These are phyloP conservation scores for Epinephelus lanceolatus DNA, from an alignment of 2,113 vertebrate species.

Conservation along the genomic window DNA sequence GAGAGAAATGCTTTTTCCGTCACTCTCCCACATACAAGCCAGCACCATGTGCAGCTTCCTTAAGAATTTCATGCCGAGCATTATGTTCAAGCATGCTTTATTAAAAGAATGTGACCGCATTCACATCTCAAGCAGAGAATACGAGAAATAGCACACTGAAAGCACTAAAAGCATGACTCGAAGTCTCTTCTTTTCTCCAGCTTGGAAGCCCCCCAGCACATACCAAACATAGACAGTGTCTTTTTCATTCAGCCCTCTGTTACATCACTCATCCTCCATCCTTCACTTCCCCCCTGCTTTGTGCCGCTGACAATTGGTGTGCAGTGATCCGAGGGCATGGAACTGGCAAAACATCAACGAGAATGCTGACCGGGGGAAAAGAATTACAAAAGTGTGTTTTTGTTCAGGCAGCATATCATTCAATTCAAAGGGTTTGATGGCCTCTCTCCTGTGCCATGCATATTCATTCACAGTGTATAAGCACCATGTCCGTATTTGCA, in stretches of 20 bases:
- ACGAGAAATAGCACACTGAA: constrained; percentile 24
- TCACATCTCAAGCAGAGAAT: constrained; percentile 36
- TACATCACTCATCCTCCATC: constrained; percentile 72
- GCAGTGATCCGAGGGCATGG: constrained; percentile 73
- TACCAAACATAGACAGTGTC: constrained; percentile 68
- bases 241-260: constrained; percentile 71
- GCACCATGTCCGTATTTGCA: background rate
- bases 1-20: background rate
- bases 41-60: constrained; percentile 9
- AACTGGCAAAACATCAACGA: constrained; percentile 74
- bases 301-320: constrained; percentile 76
- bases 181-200: constrained; percentile 15
- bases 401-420: constrained; percentile 72
- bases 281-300: constrained; percentile 70
- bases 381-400: constrained; percentile 69
- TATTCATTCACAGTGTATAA: background rate
- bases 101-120: constrained; percentile 46
- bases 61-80: constrained; percentile 21
- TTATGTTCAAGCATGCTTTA: constrained; percentile 47
- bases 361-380: constrained; percentile 75
- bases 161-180: constrained; percentile 55
- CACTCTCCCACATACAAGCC: constrained; percentile 10
- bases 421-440: constrained; percentile 40
- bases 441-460: background rate
- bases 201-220: constrained; percentile 54